Evolutionary conservation across 92 coral and sea anemone species (phyloP).

Genomic region (Epizoanthus illoricatus): DNA sequence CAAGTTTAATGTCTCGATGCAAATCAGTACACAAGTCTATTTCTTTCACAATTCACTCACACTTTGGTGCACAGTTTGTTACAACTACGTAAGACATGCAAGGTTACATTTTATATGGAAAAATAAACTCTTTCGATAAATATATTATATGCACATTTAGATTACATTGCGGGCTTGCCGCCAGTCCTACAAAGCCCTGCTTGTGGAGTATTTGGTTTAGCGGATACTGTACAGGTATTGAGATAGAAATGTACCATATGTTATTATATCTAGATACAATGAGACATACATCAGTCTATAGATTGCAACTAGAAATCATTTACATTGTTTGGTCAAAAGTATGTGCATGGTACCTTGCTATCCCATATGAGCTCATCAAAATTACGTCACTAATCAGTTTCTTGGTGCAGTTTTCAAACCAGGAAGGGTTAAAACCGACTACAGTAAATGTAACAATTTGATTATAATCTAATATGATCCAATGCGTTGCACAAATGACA

Average conservation of each 20-base stretch:
- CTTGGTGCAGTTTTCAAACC: neutral
- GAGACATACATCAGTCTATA: no score
- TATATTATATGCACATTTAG: conserved; percentile 53
- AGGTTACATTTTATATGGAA: conserved; percentile 59
- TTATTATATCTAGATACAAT: no score
- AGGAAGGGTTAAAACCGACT: no score
- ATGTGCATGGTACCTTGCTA: neutral
- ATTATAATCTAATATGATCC: no score
- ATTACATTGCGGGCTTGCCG: conserved; percentile 66
- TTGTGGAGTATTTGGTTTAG: neutral
- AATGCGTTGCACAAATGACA: no score
- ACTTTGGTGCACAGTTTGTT: neutral
- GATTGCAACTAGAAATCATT: no score
- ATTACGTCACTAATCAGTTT: neutral
- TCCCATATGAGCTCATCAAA: neutral
- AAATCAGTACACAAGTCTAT: conserved; percentile 7
- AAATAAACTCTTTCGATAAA: conserved; percentile 79
- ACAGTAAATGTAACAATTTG: no score
- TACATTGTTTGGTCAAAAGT: no score
- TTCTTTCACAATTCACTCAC: neutral
- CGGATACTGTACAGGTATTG: neutral
- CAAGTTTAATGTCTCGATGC: neutral
- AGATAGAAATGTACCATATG: neutral
- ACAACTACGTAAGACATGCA: neutral
- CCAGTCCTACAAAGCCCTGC: conserved; percentile 41